Evolutionary conservation across 1,140 invertebrate species (phyloP), one percentile per base, ranked within the genome.

Genomic region (Colletes latitarsis): DNA sequence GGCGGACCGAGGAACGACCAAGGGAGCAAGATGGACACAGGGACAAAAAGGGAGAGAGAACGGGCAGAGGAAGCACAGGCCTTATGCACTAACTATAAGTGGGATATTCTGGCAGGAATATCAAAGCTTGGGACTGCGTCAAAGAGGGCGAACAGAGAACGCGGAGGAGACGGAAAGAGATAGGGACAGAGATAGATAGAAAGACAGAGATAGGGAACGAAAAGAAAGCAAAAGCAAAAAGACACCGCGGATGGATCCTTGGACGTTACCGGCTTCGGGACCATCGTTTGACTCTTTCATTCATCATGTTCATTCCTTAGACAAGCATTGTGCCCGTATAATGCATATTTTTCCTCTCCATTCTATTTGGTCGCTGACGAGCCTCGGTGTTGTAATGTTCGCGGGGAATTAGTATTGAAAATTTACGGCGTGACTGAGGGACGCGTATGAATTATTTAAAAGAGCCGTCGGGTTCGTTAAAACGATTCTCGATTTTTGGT

Each of bases 21-120:
- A 70, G 71, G 62, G n/a, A 67, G 46, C n/a, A 12, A 72, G 69
- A 70, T 30, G 39, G 17, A 55, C 60, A 49, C 15, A 8, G 19
- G 30, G 8, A 72, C 21, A 49, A 10, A 72, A 73, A 49, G n/a
- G 71, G 69, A 55, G 74, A 72, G 49, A 67, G 21, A 52, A 55
- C 53, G 46, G 58, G 57, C 30, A 55, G 81, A 74, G 66, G 62
- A 79, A 57, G 53, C 80, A 55, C 49, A 78, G 55, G 49, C 80
- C 49, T 74, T 75, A 83, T 86, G 64, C 78, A 78, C 82, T 81
- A 89, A 85, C 84, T 85, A 69, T 84, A 84, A 88, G 88, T 85
- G 88, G 84, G 88, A 91, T 91, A 91, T 91, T 92, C 89, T 92
- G 90, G 91, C 89, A 91, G 87, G 82, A 91, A 91, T 92, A 92